A percentile compares a stretch with the other conserved stretches of the same genome.
phyloP scores from a whole-genome alignment of 1,140 invertebrate species.

The Ooceraea biroi region DNA sequence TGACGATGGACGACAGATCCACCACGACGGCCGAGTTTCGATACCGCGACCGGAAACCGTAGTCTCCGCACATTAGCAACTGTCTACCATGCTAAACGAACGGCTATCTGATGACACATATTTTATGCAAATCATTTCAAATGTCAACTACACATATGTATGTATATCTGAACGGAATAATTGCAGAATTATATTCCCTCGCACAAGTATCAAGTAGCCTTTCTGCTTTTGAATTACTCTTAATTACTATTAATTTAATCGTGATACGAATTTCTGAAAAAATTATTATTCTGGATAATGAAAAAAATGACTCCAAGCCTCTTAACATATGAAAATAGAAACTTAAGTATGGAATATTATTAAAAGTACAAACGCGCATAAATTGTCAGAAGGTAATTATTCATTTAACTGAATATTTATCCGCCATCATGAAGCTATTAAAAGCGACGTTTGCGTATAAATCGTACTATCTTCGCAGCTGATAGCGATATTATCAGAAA shows the following conservation, averaged over 20 bases:
- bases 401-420: conserved; percentile 1
- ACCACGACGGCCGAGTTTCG: conserved; percentile 23
- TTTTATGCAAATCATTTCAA: conserved; percentile 39
- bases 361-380: not conserved
- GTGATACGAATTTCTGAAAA: not conserved
- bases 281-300: not conserved
- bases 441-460: not conserved
- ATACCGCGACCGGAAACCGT: conserved; percentile 3
- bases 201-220: not conserved
- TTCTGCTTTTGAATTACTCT: not conserved
- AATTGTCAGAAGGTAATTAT: not conserved
- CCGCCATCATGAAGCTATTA: not conserved
- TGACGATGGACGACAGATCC: conserved; percentile 18
- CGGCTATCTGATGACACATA: not conserved
- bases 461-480: not conserved
- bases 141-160: not conserved
- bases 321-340: not conserved
- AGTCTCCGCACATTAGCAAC: conserved; percentile 11
- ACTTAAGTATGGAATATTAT: not conserved
- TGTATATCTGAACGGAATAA: not conserved
- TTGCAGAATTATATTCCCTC: not conserved
- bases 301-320: not conserved
- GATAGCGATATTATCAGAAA: conserved; percentile 24
- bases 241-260: conserved; percentile 1
- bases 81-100: not conserved